Conservation (phyloP, 2,113 vertebrate genomes). For the Brachyhypopomus occidentalis region DNA sequence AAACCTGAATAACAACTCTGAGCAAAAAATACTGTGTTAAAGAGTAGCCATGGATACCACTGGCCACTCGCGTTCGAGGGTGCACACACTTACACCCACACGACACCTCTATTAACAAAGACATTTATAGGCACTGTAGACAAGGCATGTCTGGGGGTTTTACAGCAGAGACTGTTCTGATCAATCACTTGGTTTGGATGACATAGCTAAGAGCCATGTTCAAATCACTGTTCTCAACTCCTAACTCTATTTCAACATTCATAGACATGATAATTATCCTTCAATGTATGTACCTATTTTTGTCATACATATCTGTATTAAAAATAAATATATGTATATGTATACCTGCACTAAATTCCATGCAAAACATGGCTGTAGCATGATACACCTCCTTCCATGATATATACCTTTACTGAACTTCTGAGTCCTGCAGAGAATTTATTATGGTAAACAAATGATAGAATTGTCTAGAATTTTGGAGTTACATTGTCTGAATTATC, state of each 20-base stretch:
- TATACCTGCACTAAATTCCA: no score
- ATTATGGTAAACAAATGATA: background rate
- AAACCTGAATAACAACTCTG: conserved; percentile 37
- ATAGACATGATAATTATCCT: no score
- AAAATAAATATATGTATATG: no score
- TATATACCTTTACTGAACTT: no score
- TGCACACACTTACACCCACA: conserved; percentile 43
- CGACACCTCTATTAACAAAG: conserved; percentile 40
- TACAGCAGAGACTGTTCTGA: conserved; percentile 28
- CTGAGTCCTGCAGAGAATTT: background rate
- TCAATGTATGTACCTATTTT: no score
- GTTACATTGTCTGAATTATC: conserved; percentile 9
- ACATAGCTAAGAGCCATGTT: background rate
- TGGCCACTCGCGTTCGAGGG: conserved; percentile 35
- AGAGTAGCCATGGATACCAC: conserved; percentile 58
- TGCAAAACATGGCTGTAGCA: no score
- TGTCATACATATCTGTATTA: no score
- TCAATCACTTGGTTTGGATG: conserved; percentile 11
- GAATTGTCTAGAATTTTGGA: background rate
- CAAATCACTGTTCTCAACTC: background rate
- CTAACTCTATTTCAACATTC: no score
- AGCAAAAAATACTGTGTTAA: conserved; percentile 50
- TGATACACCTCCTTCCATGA: no score
- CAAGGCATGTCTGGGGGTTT: conserved; percentile 33
- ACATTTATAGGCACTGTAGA: conserved; percentile 49